Evolutionary conservation across 2,888 invertebrate genomes (phyloP).

Genomic region (Ditula angustiorana): DNA sequence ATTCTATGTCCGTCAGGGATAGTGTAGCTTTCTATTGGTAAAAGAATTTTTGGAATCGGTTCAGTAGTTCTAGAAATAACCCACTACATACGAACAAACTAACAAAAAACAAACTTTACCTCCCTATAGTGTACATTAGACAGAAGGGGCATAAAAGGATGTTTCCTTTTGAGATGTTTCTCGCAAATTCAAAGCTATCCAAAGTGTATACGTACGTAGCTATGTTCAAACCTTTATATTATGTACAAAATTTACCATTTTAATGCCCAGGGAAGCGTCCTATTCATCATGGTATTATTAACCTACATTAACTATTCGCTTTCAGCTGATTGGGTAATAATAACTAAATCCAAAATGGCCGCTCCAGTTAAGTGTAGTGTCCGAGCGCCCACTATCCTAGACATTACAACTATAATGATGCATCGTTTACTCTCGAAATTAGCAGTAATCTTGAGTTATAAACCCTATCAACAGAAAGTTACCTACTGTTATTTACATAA

Average conservation of each 20-base stretch:
- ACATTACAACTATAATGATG: conserved; percentile 33
- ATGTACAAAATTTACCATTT: neutral
- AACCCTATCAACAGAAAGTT: conserved; percentile 21
- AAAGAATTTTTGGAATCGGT: too few species aligned
- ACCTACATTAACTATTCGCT: neutral
- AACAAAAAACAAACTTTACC: too few species aligned
- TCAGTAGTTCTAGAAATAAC: too few species aligned
- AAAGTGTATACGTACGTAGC: too few species aligned
- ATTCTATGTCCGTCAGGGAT: too few species aligned
- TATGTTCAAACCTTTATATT: neutral
- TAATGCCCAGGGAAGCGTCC: neutral
- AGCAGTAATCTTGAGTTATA: conserved; percentile 33
- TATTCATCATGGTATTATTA: neutral
- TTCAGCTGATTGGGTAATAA: neutral
- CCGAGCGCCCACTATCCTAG: conserved; percentile 20
- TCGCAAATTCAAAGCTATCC: too few species aligned
- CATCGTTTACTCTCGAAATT: conserved; percentile 19
- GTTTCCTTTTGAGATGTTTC: too few species aligned
- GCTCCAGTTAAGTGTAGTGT: neutral
- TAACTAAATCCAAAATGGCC: conserved; percentile 3
- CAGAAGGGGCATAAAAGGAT: too few species aligned
- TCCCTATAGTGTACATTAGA: too few species aligned
- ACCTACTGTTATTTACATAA: conserved; percentile 34
- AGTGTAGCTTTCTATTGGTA: too few species aligned
- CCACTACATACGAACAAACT: too few species aligned